Evolutionary conservation across 2,888 invertebrate genomes (phyloP).

Genomic region (Drosophila falleni): DNA sequence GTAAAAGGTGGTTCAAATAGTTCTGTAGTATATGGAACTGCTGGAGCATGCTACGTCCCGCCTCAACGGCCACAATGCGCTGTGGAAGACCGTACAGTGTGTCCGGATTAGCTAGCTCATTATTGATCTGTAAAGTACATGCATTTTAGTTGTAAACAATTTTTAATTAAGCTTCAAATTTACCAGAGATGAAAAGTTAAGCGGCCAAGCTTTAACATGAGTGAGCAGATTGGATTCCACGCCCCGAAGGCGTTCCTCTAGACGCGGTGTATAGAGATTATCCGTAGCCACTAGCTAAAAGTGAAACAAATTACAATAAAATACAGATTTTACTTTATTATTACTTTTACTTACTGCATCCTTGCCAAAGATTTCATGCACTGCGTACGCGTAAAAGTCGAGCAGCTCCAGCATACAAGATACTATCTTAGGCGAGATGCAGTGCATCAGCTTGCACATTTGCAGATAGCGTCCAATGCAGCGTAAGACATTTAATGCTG

Average conservation of each 20-base stretch:
- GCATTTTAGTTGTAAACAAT: not conserved
- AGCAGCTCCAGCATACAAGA: conserved; percentile 95
- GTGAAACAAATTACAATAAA: not conserved
- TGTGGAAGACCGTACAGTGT: conserved; percentile 93
- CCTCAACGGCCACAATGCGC: conserved; percentile 96
- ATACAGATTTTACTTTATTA: not conserved
- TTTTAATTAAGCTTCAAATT: not conserved
- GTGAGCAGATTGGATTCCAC: conserved; percentile 90
- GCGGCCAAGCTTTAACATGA: conserved; percentile 85
- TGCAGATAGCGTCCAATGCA: conserved; percentile 97
- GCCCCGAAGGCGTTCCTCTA: conserved; percentile 91
- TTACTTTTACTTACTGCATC: conserved; percentile 87
- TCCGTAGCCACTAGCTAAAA: conserved; percentile 86
- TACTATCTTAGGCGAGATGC: conserved; percentile 96
- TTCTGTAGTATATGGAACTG: conserved; percentile 94
- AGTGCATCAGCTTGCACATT: conserved; percentile 94
- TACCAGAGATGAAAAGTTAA: conserved; percentile 85
- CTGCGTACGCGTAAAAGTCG: conserved; percentile 96
- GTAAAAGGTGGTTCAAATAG: conserved; percentile 93
- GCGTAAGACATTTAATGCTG: conserved; percentile 94
- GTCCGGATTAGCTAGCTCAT: conserved; percentile 89
- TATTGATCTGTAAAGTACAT: conserved; percentile 85
- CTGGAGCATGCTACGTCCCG: conserved; percentile 94
- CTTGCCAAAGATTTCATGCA: conserved; percentile 93
- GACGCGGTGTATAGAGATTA: conserved; percentile 87